Evolutionary conservation across 1,140 invertebrate genomes (phyloP), one percentile per base, ranked within the genome.

Genomic region (Orius insidiosus): DNA sequence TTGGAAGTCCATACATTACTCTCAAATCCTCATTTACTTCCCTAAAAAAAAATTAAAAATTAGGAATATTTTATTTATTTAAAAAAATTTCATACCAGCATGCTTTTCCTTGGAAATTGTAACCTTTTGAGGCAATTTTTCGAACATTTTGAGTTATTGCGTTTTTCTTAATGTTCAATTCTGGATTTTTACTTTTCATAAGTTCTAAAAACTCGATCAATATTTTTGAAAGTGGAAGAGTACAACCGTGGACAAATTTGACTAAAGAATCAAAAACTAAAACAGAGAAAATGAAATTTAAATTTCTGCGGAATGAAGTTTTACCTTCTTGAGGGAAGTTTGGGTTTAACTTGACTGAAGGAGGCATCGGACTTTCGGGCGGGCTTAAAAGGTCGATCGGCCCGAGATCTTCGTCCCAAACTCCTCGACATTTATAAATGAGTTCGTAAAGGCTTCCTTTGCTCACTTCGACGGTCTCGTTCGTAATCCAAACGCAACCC

Each of bases 401-500:
- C 16, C 45, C 45, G 5, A 2, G 3, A 11, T 31, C 15, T 45
- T 51, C 49, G 38, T 43, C 41, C 49, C 49, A 51, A 3, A 43
- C 34, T n/a, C 38, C 39, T 40, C 49, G 18, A 18, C 37, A 41
- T 32, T 13, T 13, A 14, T 47, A 5, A 16, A 51, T 15, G 3
- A n/a, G 10, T 34, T 51, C 49, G 39, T 51, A 51, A 19, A 51
- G 36, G 24, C 49, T 51, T 8, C 49, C 49, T 51, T 24, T 36
- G 8, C 35, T 41, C 16, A 53, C 45, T 31, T 59, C 52, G 3
- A 52, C 51, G 11, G 54, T 52, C 32, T 51, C 46, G 44, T 62
- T 60, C 19, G 50, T 56, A 44, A 59, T 67, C 86, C 85, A 93
- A 37, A 85, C 63, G 54, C 80, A 78, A 0, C 87, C 88, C 55